Evolutionary conservation across 2,888 invertebrate genomes (phyloP).

Genomic region (Hesperia comma): DNA sequence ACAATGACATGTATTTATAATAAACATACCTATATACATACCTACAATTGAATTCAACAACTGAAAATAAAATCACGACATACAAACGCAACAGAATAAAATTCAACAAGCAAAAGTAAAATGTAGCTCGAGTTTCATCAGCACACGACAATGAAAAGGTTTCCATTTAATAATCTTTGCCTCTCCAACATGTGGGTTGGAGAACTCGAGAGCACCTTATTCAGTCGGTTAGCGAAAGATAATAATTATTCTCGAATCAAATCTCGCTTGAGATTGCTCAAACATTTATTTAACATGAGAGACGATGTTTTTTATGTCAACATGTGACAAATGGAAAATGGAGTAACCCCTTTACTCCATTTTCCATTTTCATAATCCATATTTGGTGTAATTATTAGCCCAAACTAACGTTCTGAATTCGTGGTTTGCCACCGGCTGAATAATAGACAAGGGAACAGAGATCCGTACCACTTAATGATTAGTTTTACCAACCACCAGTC

Average conservation of each 20-base stretch:
- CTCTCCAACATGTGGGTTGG: background rate
- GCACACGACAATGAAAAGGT: background rate
- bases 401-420: too few species aligned
- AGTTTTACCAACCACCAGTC: too few species aligned
- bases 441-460: too few species aligned
- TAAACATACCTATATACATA: too few species aligned
- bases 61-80: background rate
- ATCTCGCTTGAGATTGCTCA: constrained; percentile 8
- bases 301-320: background rate
- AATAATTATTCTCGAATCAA: constrained; percentile 1
- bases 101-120: background rate
- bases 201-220: background rate
- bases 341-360: background rate
- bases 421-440: too few species aligned
- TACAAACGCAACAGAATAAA: background rate
- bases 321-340: background rate
- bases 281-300: constrained; percentile 5
- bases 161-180: constrained; percentile 8
- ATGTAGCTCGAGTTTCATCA: constrained; percentile 1
- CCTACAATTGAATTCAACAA: too few species aligned
- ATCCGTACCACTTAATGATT: too few species aligned
- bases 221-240: background rate
- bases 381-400: too few species aligned
- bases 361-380: too few species aligned
- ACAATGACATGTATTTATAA: too few species aligned